phyloP scores from a whole-genome alignment of 2,888 invertebrate genomes.

The Nephrotoma appendiculata region DNA sequence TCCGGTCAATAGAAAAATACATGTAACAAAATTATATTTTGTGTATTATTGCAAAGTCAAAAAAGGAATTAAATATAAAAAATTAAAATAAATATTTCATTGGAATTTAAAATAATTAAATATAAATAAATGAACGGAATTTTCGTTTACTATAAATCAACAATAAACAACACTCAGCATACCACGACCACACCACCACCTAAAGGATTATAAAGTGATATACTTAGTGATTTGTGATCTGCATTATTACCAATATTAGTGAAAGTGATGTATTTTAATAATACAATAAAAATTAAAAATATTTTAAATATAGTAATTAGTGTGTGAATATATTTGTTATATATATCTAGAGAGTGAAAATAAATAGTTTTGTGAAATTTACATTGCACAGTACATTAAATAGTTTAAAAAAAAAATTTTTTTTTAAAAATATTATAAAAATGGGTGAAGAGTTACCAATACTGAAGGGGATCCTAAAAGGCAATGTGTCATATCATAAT shows the following conservation, averaged over 20 bases:
- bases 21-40: background rate
- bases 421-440: slow-evolving; percentile 22
- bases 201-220: background rate
- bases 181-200: background rate
- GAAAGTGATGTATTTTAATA: background rate
- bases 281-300: background rate
- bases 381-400: background rate
- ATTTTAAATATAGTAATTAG: background rate
- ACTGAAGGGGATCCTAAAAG: slow-evolving; percentile 79
- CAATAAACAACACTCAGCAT: background rate
- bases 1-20: background rate
- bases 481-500: slow-evolving; percentile 83
- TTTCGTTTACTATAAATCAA: background rate
- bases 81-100: background rate
- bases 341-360: background rate
- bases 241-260: background rate
- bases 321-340: background rate
- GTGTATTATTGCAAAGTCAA: background rate
- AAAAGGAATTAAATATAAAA: background rate
- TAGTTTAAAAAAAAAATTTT: background rate
- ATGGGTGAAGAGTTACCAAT: slow-evolving; percentile 87
- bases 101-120: background rate
- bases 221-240: background rate
- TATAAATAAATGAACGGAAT: background rate
- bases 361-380: background rate